Evolutionary conservation across 2,797 vertebrate genomes (phyloP).

Genomic region (Falco rusticolus): DNA sequence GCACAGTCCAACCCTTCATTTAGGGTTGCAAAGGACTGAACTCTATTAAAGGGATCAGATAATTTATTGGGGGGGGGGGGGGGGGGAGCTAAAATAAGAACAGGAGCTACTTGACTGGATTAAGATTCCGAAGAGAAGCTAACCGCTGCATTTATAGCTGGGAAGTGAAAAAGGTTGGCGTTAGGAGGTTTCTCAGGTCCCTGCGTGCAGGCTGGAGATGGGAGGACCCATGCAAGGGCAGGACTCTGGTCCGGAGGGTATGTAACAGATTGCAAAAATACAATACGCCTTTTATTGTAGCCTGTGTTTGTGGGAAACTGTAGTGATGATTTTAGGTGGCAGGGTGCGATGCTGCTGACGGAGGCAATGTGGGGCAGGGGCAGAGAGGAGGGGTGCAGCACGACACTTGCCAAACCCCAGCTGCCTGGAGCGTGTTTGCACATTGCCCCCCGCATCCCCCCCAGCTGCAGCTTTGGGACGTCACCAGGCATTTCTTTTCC

Average conservation of each 20-base stretch:
- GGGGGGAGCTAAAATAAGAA: background rate
- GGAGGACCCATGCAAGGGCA: background rate
- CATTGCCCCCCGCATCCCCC: background rate
- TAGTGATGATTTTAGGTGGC: background rate
- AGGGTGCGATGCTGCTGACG: background rate
- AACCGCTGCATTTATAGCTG: background rate
- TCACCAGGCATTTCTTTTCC: background rate
- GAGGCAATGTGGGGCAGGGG: background rate
- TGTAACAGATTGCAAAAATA: background rate
- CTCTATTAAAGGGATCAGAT: background rate
- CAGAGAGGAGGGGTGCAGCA: background rate
- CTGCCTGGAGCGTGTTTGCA: background rate
- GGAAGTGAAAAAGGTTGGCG: background rate
- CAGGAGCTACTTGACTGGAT: background rate
- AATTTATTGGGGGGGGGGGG: too few relatives aligned
- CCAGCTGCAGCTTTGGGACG: background rate
- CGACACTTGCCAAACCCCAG: rapidly evolving
- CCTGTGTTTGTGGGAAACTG: background rate
- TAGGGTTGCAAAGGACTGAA: background rate
- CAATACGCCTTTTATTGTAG: background rate
- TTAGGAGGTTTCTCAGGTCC: background rate
- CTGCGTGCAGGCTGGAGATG: background rate
- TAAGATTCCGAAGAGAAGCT: background rate
- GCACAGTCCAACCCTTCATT: rapidly evolving
- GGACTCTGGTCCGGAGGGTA: too few relatives aligned